A percentile compares a stretch with the other conserved stretches of the same genome.
Conservation (phyloP, 2,888 invertebrate species). For the Noctua comes region DNA sequence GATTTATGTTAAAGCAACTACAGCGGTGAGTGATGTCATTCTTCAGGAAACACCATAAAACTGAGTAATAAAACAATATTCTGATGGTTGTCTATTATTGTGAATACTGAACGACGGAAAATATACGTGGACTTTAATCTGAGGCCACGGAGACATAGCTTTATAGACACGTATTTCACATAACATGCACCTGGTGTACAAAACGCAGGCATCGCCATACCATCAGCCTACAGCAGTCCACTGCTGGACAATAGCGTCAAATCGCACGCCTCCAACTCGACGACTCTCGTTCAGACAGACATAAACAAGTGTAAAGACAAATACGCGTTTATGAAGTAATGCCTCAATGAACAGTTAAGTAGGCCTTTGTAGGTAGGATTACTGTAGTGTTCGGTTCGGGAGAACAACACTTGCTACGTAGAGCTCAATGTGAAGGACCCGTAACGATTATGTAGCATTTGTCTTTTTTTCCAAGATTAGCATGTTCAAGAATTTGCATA, state of each 20-base stretch:
- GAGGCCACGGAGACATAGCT: background rate
- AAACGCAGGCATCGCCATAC: background rate
- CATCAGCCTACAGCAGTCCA: background rate
- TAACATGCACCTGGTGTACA: background rate
- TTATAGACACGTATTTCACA: background rate
- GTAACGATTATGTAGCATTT: constrained; percentile 22
- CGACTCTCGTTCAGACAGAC: background rate
- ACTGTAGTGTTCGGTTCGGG: background rate
- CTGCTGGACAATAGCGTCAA: background rate
- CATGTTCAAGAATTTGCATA: constrained; percentile 37
- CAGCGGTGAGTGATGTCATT: constrained; percentile 37
- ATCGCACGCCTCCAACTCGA: background rate
- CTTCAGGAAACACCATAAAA: constrained; percentile 26
- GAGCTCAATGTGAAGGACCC: constrained; percentile 21
- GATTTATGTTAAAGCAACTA: background rate
- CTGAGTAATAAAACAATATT: constrained; percentile 10
- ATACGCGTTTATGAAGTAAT: background rate
- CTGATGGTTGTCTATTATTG: background rate
- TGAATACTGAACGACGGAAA: constrained; percentile 4
- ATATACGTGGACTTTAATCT: background rate
- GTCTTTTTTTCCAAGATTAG: constrained; percentile 35
- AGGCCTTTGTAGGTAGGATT: background rate
- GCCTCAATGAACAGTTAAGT: background rate
- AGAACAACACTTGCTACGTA: background rate
- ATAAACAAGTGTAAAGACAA: background rate